A percentile compares a stretch with the other conserved stretches of the same genome.
Conservation (phyloP, 2,113 vertebrate genomes). For the Brachyistius frenatus region DNA sequence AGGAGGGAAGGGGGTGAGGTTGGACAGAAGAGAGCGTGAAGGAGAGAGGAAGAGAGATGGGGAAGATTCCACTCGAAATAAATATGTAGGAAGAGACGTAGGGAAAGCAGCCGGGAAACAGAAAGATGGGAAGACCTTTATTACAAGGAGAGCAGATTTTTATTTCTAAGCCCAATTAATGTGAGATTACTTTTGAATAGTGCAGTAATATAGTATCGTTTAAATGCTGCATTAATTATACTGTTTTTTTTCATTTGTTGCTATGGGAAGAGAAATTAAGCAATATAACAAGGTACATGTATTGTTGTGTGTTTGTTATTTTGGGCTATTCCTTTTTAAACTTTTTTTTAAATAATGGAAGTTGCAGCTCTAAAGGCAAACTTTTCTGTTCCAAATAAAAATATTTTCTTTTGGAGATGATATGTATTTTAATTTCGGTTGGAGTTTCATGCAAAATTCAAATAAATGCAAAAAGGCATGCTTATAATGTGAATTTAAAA, state of each 20-base stretch:
- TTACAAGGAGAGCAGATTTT: conserved; percentile 16
- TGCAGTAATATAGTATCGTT: neutral
- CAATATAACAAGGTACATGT: too few relatives aligned
- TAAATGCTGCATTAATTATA: neutral
- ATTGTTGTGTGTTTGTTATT: too few relatives aligned
- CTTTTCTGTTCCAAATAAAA: too few relatives aligned
- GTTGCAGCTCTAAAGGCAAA: too few relatives aligned
- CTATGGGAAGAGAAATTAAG: too few relatives aligned
- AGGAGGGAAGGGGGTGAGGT: conserved; percentile 36
- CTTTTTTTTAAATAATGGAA: too few relatives aligned
- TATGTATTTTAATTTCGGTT: too few relatives aligned
- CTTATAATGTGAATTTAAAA: neutral
- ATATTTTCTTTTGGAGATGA: too few relatives aligned
- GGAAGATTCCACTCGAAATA: conserved; percentile 47
- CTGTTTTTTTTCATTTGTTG: neutral
- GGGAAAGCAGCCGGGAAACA: conserved; percentile 24
- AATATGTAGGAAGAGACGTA: conserved; percentile 30
- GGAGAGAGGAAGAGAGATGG: conserved; percentile 15
- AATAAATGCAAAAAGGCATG: too few relatives aligned
- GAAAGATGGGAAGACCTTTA: conserved; percentile 20
- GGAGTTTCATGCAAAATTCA: too few relatives aligned
- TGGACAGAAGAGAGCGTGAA: conserved; percentile 30
- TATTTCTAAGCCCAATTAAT: neutral
- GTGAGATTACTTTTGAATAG: conserved; percentile 14
- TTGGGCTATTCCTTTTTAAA: too few relatives aligned